Base-by-base conservation (phyloP, 2,888 invertebrate genomes). In the Tenthredo mesomela region DNA sequence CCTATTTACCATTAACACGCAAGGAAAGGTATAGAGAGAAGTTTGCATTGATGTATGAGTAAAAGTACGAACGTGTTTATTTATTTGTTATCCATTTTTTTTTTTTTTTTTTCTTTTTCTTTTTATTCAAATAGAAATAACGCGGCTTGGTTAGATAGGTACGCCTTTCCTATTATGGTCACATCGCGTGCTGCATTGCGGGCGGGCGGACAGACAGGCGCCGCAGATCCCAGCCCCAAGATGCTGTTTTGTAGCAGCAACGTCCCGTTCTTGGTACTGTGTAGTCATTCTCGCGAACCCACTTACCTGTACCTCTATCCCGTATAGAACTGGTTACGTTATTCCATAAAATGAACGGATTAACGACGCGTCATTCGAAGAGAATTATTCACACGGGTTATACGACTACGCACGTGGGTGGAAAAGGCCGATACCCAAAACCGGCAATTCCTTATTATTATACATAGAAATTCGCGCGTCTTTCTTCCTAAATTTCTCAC, bases 111-210 rank as follows among this genome's bases (percentile, higher is more conserved):
- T 33, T 33, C 2, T 43, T n/a, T 43, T 9, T n/a, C 5, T 18
- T 15, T 58, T 78, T 80, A 40, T 61, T 61, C 33, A 67, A 47
- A 37, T 61, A 67, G 67, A 70, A 82, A 50, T 67, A 82, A 29
- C 82, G 67, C 43, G 47, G 33, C 21, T 18, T 18, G 67, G 15
- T 33, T 33, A 67, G 21, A 12, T 15, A 65, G 65, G 65, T 67
- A 67, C 43, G 47, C 47, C 82, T 82, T 82, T 82, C 82, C 82
- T 82, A 82, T 82, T 82, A 82, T 82, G 82, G 82, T 82, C 82
- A 82, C 82, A 82, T 82, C 70, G 82, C 82, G 82, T 82, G 82
- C 47, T 82, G 82, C 82, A 82, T 82, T 82, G 77, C 65, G 65
- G 47, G 82, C 82, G 82, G 82, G 82, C 82, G 82, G 82, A 67